Evolutionary conservation across 2,797 vertebrate genomes (phyloP), one percentile per base, ranked within the genome.

Genomic region (Falco rusticolus): DNA sequence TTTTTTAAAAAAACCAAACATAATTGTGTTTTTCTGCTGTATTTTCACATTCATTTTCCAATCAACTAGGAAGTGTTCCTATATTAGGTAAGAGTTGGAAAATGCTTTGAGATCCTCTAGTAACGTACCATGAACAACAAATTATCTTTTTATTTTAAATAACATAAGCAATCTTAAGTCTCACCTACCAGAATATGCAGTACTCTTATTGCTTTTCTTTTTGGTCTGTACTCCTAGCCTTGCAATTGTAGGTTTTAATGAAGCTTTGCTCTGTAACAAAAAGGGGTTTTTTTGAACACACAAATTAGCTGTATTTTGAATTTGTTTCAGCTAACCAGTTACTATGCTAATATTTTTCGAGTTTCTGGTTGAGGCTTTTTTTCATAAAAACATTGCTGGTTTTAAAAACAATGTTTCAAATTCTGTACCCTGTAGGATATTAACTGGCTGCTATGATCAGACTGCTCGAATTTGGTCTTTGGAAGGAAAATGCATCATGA

Each of bases 371-470:
- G 31, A 79, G 37, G 48, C 17, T 54, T 83, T 92, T 59, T 66
- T 88, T 74, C 33, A 13, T 87, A 33, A 90, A 94, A 94, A 60
- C 12, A 15, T 4, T 54, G 20, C 34, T 89, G 17, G 18, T 84
- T 77, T 82, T 91, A 43, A 93, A 65, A 45, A 28, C 34, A 50
- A 7, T 20, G 14, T 74, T 78, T 96, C 25, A 71, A 11, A 92
- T 95, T 94, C 57, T 96, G 5, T 94, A 29, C 89, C 51, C 76
- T 31, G 33, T 77, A 99, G 99, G 99, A 99, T 99, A 90, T 98
- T 99, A 60, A 99, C 99, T 8, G 99, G 99, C 65, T 99, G 98
- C 39, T 99, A 99, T 0, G 99, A 99, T 97, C 99, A 99, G 94
- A 99, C 99, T 3, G 99, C 99, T 85, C 98, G 98, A 87, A 99